phyloP scores from a whole-genome alignment of 1,140 invertebrate genomes.

The Aphelinus atriplicis region DNA sequence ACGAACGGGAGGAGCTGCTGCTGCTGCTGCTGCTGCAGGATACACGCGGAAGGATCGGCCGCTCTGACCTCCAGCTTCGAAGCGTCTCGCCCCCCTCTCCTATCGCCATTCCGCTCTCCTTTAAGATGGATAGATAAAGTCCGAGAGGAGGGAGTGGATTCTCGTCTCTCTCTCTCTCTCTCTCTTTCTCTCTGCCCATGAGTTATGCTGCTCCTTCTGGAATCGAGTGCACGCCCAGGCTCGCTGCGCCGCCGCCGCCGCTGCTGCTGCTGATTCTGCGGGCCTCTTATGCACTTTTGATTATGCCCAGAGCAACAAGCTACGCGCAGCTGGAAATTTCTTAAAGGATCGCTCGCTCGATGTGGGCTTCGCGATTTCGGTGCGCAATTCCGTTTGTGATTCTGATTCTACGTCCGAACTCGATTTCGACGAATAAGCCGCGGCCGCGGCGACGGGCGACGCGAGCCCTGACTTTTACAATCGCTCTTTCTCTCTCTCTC shows the following conservation, averaged over 20 bases:
- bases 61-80: conserved; percentile 27
- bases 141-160: conserved; percentile 11
- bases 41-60: conserved; percentile 3
- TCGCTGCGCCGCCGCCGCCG: background rate
- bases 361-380: no score
- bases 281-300: background rate
- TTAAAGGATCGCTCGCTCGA: no score
- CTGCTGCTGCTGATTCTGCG: background rate
- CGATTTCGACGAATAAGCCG: no score
- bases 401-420: no score
- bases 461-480: no score
- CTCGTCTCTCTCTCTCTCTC: conserved; percentile 12
- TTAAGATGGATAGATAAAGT: conserved; percentile 31
- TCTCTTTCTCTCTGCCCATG: conserved; percentile 7
- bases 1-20: conserved; percentile 17
- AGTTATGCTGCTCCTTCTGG: conserved; percentile 38
- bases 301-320: no score
- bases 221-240: conserved; percentile 23
- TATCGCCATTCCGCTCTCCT: background rate
- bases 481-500: no score
- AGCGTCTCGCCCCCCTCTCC: conserved; percentile 1
- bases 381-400: no score
- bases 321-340: no score
- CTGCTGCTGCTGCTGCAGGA: conserved; percentile 19
- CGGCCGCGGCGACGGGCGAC: no score